phyloP scores from a whole-genome alignment of 2,888 invertebrate genomes.

The Drosophila paramelanica region DNA sequence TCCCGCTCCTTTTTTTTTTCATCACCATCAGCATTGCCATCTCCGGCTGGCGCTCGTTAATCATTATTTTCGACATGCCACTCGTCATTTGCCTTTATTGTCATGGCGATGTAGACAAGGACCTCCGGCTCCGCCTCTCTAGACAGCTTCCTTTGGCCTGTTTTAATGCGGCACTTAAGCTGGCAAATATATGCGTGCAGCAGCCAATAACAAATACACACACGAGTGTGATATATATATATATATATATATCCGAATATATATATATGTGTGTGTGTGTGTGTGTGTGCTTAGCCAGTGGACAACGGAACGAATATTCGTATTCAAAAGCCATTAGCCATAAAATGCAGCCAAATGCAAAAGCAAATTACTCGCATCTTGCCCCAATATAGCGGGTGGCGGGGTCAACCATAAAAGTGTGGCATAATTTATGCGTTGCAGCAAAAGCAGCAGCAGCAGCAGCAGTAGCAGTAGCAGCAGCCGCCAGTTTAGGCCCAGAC shows the following conservation, averaged over 20 bases:
- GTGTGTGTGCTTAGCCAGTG: slow-evolving; percentile 14
- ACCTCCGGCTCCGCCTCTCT: slow-evolving; percentile 1
- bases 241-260: not conserved
- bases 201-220: slow-evolving; percentile 7
- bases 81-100: slow-evolving; percentile 81
- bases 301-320: slow-evolving; percentile 51
- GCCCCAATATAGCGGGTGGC: slow-evolving; percentile 2
- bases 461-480: not conserved
- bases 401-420: slow-evolving; percentile 43
- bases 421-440: slow-evolving; percentile 74
- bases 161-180: slow-evolving; percentile 79
- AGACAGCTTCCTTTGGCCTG: slow-evolving; percentile 45
- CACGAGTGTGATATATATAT: not conserved
- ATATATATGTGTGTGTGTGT: not conserved
- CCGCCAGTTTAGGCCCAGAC: slow-evolving; percentile 28
- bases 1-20: slow-evolving; percentile 1
- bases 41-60: slow-evolving; percentile 67
- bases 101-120: slow-evolving; percentile 70
- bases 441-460: slow-evolving; percentile 33
- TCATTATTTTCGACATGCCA: slow-evolving; percentile 80
- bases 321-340: slow-evolving; percentile 78
- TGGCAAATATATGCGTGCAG: slow-evolving; percentile 54
- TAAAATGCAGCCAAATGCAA: slow-evolving; percentile 75
- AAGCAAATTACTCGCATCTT: slow-evolving; percentile 63
- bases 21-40: slow-evolving; percentile 29